Conservation (phyloP, 2,113 vertebrate genomes). For the Syngnathus typhle region DNA sequence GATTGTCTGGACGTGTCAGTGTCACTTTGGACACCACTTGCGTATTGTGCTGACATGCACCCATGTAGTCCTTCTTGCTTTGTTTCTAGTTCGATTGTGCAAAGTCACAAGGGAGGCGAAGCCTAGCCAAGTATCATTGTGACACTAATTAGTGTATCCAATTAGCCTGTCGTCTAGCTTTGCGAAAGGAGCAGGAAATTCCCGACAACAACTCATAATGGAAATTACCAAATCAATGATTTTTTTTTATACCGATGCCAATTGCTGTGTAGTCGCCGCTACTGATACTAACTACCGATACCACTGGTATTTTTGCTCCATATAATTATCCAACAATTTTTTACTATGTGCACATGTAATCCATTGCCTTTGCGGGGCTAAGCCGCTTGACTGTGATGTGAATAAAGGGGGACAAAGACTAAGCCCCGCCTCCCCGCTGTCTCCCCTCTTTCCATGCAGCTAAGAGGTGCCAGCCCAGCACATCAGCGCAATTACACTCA, state of each 20-base stretch:
- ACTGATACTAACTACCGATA: too few relatives aligned
- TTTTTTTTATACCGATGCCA: too few relatives aligned
- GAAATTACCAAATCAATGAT: not conserved
- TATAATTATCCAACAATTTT: not conserved
- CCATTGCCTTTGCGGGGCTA: conserved; percentile 3
- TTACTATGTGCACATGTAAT: conserved; percentile 15
- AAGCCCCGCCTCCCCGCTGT: conserved; percentile 4
- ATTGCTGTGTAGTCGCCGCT: too few relatives aligned
- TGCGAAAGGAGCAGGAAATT: not conserved
- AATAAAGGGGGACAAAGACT: conserved; percentile 36
- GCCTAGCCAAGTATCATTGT: not conserved
- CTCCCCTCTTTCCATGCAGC: conserved; percentile 5
- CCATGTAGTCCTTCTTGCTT: conserved; percentile 3
- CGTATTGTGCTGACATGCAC: conserved; percentile 43
- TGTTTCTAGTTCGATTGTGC: not conserved
- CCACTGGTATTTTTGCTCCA: too few relatives aligned
- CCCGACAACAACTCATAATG: too few relatives aligned
- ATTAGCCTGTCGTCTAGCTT: not conserved
- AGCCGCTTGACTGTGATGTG: conserved; percentile 22
- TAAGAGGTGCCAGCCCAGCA: conserved; percentile 1
- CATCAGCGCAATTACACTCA: conserved; percentile 29
- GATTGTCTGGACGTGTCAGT: conserved; percentile 39
- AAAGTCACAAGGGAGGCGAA: not conserved
- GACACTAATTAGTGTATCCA: not conserved
- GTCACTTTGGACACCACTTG: conserved; percentile 14